Evolutionary conservation across 2,888 invertebrate genomes (phyloP).

Genomic region (Petrolisthes cinctipes): DNA sequence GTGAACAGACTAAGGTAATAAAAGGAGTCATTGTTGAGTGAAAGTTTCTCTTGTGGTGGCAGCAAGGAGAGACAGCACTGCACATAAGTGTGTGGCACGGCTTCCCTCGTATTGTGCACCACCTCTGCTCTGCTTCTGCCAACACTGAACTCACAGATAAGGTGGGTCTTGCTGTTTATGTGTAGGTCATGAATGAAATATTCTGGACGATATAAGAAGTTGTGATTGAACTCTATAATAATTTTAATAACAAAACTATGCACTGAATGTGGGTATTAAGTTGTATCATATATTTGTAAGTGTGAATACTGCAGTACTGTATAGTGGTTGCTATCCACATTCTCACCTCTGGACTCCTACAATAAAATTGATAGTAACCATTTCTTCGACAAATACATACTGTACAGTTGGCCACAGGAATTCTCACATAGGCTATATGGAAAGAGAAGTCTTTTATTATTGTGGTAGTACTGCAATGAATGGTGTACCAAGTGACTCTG

Average conservation of each 20-base stretch:
- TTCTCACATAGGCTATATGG: too few relatives aligned
- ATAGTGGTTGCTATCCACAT: too few relatives aligned
- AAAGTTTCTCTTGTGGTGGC: constrained; percentile 48
- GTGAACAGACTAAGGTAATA: too few relatives aligned
- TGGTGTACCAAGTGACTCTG: too few relatives aligned
- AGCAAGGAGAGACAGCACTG: constrained; percentile 74
- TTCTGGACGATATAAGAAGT: background rate
- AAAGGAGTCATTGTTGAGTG: too few relatives aligned
- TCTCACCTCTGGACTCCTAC: too few relatives aligned
- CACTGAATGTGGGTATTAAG: background rate
- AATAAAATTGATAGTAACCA: too few relatives aligned
- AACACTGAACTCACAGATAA: constrained; percentile 70
- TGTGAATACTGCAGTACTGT: background rate
- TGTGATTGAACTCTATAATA: background rate
- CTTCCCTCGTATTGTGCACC: constrained; percentile 70
- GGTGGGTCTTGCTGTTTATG: constrained; percentile 67
- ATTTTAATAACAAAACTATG: background rate
- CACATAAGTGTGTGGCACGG: constrained; percentile 74
- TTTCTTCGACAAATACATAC: too few relatives aligned
- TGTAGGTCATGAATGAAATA: background rate
- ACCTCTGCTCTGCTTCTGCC: constrained; percentile 70
- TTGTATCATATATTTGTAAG: background rate
- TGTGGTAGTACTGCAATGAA: too few relatives aligned
- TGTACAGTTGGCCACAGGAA: too few relatives aligned
- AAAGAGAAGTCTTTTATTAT: too few relatives aligned